Evolutionary conservation across 2,113 vertebrate genomes (phyloP), one percentile per base, ranked within the genome.

Genomic region (Illadopsis cleaveri): DNA sequence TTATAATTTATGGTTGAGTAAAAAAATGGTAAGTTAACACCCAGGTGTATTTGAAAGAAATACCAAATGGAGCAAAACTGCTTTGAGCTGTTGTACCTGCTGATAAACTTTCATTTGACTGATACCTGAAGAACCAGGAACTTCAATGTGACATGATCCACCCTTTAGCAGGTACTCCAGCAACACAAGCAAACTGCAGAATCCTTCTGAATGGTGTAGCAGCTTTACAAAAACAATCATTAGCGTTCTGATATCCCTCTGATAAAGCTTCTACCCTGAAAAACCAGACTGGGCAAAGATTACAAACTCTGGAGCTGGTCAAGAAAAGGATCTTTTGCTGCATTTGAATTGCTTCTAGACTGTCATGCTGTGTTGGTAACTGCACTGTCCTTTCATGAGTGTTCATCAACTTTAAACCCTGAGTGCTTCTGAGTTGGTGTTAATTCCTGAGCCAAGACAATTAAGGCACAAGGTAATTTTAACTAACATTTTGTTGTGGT

Each of bases 401-500:
- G 23, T 28, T 86, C 48, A 81, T 47, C 30, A 28, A 1, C 24
- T 58, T 75, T 35, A 77, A 65, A 83, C 51, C 68, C 71, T 25
- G 79, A 93, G 88, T 81, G 45, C 42, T 66, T 38, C 68, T 87
- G 35, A 86, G 44, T 16, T 62, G 37, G 38, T 80, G 51, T 61
- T 87, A 83, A 68, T 77, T 90, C 76, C 69, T 75, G 56, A 92
- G 79, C 58, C 51, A 86, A 86, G 37, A 75, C 40, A 77, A 75
- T 73, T 78, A 96, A 92, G 80, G 96, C 90, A 97, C 69, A 68
- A 86, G 81, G 31, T 65, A 61, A 80, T 70, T 75, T 27, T 78
- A 75, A 68, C 37, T 79, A 22, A 64, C 3, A 1, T 62, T 91
- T 69, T 87, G 23, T 64, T 64, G 15, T 60, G 62, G 42, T 82